phyloP scores from a whole-genome alignment of 2,888 invertebrate species.

The Drosophila vallismaia region DNA sequence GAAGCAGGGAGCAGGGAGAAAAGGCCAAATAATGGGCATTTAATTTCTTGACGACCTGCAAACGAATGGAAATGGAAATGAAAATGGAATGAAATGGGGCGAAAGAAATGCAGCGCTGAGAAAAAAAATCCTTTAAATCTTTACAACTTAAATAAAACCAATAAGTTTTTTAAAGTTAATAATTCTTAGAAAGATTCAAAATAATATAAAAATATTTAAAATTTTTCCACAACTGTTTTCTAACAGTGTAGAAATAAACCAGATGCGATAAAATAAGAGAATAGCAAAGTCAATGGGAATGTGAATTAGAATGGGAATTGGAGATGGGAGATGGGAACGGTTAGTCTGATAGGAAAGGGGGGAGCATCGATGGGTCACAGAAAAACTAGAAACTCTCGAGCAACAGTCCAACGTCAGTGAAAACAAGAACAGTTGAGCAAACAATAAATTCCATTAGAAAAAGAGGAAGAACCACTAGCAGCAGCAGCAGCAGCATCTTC shows the following conservation, averaged over 20 bases:
- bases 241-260: conserved; percentile 29
- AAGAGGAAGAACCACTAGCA: conserved; percentile 21
- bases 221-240: not conserved
- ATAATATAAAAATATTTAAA: not conserved
- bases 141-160: not conserved
- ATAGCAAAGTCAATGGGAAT: conserved; percentile 33
- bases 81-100: conserved; percentile 52
- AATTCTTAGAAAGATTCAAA: no score
- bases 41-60: conserved; percentile 67
- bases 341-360: conserved; percentile 15
- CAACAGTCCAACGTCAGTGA: conserved; percentile 46
- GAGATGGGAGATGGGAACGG: not conserved
- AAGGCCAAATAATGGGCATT: conserved; percentile 61
- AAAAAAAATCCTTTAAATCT: not conserved
- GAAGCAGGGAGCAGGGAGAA: conserved; percentile 28
- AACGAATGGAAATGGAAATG: conserved; percentile 56
- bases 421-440: conserved; percentile 53
- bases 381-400: conserved; percentile 37
- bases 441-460: conserved; percentile 42
- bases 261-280: conserved; percentile 36
- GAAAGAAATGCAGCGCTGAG: conserved; percentile 21
- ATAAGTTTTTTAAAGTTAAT: not conserved
- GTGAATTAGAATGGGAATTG: conserved; percentile 16
- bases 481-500: conserved; percentile 30
- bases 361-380: conserved; percentile 17